phyloP scores from a whole-genome alignment of 2,113 vertebrate genomes.

The Cottus gobio region DNA sequence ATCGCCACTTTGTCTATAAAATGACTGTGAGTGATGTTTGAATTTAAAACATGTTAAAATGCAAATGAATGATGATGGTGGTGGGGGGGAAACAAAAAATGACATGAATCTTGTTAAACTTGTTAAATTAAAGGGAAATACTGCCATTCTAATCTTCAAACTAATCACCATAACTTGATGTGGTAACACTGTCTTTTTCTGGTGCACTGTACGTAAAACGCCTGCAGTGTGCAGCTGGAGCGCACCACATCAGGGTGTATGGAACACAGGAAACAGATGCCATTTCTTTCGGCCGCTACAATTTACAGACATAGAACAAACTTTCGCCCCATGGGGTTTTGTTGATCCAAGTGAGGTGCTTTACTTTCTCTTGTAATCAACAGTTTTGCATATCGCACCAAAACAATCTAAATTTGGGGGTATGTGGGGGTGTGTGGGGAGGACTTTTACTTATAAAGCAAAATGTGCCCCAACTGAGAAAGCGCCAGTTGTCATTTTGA shows the following conservation, averaged over 20 bases:
- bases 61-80: background rate
- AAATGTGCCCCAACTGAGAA: background rate
- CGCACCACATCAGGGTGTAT: conserved; percentile 69
- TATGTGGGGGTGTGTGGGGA: no score
- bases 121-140: background rate
- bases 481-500: background rate
- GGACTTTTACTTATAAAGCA: background rate
- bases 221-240: conserved; percentile 77
- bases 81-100: background rate
- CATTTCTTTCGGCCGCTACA: conserved; percentile 77
- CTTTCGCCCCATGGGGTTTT: conserved; percentile 82
- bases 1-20: background rate
- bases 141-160: background rate
- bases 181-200: conserved; percentile 45
- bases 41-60: background rate
- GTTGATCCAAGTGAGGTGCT: conserved; percentile 65
- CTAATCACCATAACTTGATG: conserved; percentile 26
- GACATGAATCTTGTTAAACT: background rate
- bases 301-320: conserved; percentile 81
- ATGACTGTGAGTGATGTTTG: background rate
- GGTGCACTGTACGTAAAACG: conserved; percentile 59
- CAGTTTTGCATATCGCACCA: conserved; percentile 74
- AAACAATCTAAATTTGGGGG: conserved; percentile 43
- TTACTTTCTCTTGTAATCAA: conserved; percentile 75
- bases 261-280: conserved; percentile 89